These are phyloP conservation scores for Daktulosphaira vitifoliae DNA, from an alignment of 1,140 invertebrate species.

Conservation along the genomic window DNA sequence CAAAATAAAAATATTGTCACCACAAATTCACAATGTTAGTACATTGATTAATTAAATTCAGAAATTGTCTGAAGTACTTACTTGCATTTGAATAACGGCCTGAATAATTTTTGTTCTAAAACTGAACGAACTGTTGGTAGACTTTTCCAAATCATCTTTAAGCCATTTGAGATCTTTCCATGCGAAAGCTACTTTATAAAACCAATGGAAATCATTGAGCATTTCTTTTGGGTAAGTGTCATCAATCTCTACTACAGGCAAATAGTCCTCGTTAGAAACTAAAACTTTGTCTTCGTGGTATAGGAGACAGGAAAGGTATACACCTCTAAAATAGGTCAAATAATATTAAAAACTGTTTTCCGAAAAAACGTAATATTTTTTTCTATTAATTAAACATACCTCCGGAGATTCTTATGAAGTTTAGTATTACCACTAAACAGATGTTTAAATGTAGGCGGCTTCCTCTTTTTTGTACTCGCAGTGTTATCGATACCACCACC, in stretches of 20 bases:
- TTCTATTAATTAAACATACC: constrained; percentile 46
- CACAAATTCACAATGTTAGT: neutral
- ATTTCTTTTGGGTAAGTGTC: constrained; percentile 87
- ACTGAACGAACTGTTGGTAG: constrained; percentile 71
- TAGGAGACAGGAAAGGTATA: constrained; percentile 83
- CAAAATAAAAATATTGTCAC: neutral
- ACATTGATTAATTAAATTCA: too few species aligned
- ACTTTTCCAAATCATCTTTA: constrained; percentile 85
- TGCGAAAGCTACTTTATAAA: constrained; percentile 91
- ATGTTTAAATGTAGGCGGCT: constrained; percentile 87
- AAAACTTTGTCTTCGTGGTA: constrained; percentile 92
- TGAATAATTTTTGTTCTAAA: constrained; percentile 86
- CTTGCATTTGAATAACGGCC: constrained; percentile 89
- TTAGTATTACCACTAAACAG: constrained; percentile 89
- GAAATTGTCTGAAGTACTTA: constrained; percentile 40
- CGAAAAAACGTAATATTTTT: neutral
- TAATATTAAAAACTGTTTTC: constrained; percentile 4
- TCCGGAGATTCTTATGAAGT: constrained; percentile 85
- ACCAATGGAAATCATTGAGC: constrained; percentile 90
- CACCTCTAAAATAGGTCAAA: constrained; percentile 61
- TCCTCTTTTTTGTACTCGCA: constrained; percentile 54
- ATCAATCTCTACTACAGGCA: constrained; percentile 93
- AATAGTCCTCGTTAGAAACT: constrained; percentile 90
- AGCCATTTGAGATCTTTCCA: constrained; percentile 92
- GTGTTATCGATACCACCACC: constrained; percentile 46